These are phyloP conservation scores for Lontra canadensis DNA, from an alignment of 2,113 vertebrate species.

Conservation along the genomic window DNA sequence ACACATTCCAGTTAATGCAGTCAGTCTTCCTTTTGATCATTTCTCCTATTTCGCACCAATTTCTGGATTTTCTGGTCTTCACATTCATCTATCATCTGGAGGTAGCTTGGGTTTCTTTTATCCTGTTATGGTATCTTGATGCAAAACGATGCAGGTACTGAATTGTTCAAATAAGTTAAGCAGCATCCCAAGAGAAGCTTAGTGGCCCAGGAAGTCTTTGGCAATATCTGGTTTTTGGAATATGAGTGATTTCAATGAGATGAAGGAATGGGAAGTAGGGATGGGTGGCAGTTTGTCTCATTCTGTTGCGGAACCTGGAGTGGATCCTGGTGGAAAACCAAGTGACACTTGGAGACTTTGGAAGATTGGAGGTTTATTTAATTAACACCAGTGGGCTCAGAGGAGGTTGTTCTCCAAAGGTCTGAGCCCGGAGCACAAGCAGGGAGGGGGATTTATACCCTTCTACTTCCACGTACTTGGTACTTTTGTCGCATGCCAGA, in stretches of 20 bases:
- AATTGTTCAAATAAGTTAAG: constrained; percentile 15
- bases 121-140: not conserved
- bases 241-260: not conserved
- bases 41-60: not conserved
- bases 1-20: not conserved
- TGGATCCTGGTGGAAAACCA: too few species aligned
- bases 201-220: not conserved
- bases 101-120: not conserved
- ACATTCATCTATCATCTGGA: not conserved
- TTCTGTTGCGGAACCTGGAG: not conserved
- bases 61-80: not conserved
- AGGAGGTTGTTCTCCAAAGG: too few species aligned
- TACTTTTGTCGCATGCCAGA: too few species aligned
- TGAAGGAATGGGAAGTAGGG: not conserved
- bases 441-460: too few species aligned
- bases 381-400: too few species aligned
- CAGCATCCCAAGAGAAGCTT: not conserved
- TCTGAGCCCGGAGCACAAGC: too few species aligned
- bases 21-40: not conserved
- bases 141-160: not conserved
- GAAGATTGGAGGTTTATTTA: too few species aligned
- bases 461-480: too few species aligned
- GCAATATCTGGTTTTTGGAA: not conserved
- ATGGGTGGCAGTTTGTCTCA: not conserved
- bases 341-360: too few species aligned